Base-by-base conservation (phyloP, 1,140 invertebrate genomes). In the Rhysida immarginata region DNA sequence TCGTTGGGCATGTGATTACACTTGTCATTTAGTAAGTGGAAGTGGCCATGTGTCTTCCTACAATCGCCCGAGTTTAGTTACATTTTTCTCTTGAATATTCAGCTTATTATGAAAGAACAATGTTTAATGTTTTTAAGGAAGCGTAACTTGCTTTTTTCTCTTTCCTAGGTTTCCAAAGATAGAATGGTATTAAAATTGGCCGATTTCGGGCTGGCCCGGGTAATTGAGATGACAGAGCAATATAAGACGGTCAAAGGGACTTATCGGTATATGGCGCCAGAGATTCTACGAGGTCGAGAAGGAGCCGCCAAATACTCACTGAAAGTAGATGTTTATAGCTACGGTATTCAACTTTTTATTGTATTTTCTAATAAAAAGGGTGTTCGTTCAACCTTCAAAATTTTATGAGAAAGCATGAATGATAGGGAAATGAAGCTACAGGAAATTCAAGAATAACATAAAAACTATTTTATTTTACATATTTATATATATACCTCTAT, bases 211-310 rank as follows among this genome's bases (percentile, higher is more conserved):
- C 41, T 56, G n/a, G 55, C 55, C 2, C 26, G 55, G 35, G 46
- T 56, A 25, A 24, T 56, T 14, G 55, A 56, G 25, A 45, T 26
- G 2, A 56, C 55, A 2, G 55, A 56, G 24, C 45, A 56, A 50
- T 56, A 56, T 26, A 56, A 56, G 26, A 56, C 45, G 2, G 46
- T 56, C 13, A 56, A 56, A 56, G 55, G 55, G 13, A 50, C 55
- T 5, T 56, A 29, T 50, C 44, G 55, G 2, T 56, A 26, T 26
- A 56, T 56, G 55, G 55, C 55, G 2, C 55, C 55, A 13, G 55
- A 56, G 23, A 56, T 56, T 24, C 21, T 56, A n/a, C 20, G 26
- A 8, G 52, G 46, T 3, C 3, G 18, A 27, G 26, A 42, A 14
- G 45, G 55, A 11, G 26, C 5, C 24, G 55, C 55, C 2, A 53